Evolutionary conservation across 2,113 vertebrate genomes (phyloP).

Genomic region (Xiphophorus hellerii): DNA sequence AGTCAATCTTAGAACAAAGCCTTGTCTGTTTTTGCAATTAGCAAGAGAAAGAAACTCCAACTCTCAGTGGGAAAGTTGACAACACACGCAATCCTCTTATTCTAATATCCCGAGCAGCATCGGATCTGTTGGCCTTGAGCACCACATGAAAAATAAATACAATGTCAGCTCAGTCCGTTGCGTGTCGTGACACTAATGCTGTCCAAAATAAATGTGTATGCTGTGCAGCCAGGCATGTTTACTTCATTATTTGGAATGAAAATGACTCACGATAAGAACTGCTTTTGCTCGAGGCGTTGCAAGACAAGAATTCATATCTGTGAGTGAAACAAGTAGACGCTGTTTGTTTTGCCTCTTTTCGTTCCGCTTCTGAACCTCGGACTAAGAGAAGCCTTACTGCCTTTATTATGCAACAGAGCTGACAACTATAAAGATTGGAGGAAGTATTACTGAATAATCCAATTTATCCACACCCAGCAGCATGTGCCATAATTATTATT

Average conservation of each 20-base stretch:
- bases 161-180: conserved; percentile 11
- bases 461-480: conserved; percentile 67
- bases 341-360: conserved; percentile 51
- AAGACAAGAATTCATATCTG: conserved; percentile 48
- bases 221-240: conserved; percentile 23
- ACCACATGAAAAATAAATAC: background rate
- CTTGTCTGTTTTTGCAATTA: background rate
- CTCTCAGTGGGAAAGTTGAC: conserved; percentile 2
- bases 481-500: conserved; percentile 37
- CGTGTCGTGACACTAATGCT: conserved; percentile 7
- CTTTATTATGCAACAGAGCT: conserved; percentile 33
- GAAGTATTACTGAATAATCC: conserved; percentile 58
- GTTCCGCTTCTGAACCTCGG: conserved; percentile 40
- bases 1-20: background rate
- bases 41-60: background rate
- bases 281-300: conserved; percentile 50
- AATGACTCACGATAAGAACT: conserved; percentile 59
- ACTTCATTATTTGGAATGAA: conserved; percentile 58
- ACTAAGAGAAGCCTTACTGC: conserved; percentile 18
- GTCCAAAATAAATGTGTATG: conserved; percentile 36
- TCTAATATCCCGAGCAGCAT: conserved; percentile 7
- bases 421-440: conserved; percentile 64
- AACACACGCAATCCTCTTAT: background rate
- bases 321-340: conserved; percentile 43
- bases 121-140: conserved; percentile 2